Percentiles rank a stretch among this genome's conserved stretches.
Conservation (phyloP, 2,888 invertebrate genomes). For the Meiosimyza platycephala region DNA sequence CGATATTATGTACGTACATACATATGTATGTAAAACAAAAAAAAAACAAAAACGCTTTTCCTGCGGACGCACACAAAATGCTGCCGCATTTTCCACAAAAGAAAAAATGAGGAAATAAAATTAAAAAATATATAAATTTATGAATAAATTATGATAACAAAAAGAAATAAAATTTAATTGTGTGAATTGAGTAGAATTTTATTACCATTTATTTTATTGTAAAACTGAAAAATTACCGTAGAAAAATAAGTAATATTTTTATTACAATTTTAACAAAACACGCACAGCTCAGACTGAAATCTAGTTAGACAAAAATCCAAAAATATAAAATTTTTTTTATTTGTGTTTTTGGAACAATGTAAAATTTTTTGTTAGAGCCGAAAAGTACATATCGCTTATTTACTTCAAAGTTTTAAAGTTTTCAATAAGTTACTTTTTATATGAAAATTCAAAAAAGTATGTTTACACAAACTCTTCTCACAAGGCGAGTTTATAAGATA, state of each 20-base stretch:
- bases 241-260: background rate
- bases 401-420: too few species aligned
- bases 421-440: too few species aligned
- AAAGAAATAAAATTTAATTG: constrained; percentile 30
- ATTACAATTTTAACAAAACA: background rate
- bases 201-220: too few species aligned
- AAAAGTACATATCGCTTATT: too few species aligned
- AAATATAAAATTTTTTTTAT: too few species aligned
- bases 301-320: background rate
- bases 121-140: constrained; percentile 20
- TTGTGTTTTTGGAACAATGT: too few species aligned
- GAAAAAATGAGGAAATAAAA: constrained; percentile 3
- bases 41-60: background rate
- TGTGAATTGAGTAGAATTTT: constrained; percentile 25
- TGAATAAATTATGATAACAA: constrained; percentile 27
- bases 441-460: too few species aligned
- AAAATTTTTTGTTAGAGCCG: too few species aligned
- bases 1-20: background rate
- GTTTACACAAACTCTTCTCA: too few species aligned
- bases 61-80: constrained; percentile 4
- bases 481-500: too few species aligned
- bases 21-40: background rate
- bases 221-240: background rate
- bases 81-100: constrained; percentile 8
- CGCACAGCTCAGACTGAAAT: background rate